Conservation (phyloP, 2,888 invertebrate species). For the Troides aeacus region DNA sequence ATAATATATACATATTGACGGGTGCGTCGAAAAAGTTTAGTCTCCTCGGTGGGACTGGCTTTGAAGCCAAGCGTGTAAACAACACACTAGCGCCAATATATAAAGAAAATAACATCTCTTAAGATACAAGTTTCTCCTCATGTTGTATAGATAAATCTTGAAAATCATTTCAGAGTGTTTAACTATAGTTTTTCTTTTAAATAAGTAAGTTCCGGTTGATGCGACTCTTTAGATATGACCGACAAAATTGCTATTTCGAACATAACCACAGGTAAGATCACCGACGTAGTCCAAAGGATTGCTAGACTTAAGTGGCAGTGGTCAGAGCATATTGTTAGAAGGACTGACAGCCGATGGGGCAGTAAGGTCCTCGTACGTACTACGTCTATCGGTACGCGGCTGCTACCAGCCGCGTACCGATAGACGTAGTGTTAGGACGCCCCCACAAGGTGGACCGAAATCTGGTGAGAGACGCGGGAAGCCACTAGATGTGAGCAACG, state of each 20-base stretch:
- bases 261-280: conserved; percentile 10
- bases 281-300: too few species aligned
- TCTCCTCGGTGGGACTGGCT: neutral
- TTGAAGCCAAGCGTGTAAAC: neutral
- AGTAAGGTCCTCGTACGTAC: too few species aligned
- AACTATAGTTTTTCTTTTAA: neutral
- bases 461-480: too few species aligned
- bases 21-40: conserved; percentile 36
- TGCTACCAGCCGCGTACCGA: too few species aligned
- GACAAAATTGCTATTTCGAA: conserved; percentile 36
- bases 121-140: too few species aligned
- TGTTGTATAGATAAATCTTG: neutral
- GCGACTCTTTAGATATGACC: conserved; percentile 45
- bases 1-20: conserved; percentile 17
- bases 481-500: too few species aligned
- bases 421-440: too few species aligned
- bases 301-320: too few species aligned
- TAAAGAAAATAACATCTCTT: neutral
- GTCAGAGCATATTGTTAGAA: too few species aligned
- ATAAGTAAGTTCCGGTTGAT: conserved; percentile 33
- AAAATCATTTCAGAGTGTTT: neutral
- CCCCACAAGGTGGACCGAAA: too few species aligned
- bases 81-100: neutral
- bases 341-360: too few species aligned
- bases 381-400: too few species aligned